These are phyloP conservation scores for Mormyrus hasselquistii DNA, from an alignment of 2,797 vertebrate species.

Conservation along the genomic window DNA sequence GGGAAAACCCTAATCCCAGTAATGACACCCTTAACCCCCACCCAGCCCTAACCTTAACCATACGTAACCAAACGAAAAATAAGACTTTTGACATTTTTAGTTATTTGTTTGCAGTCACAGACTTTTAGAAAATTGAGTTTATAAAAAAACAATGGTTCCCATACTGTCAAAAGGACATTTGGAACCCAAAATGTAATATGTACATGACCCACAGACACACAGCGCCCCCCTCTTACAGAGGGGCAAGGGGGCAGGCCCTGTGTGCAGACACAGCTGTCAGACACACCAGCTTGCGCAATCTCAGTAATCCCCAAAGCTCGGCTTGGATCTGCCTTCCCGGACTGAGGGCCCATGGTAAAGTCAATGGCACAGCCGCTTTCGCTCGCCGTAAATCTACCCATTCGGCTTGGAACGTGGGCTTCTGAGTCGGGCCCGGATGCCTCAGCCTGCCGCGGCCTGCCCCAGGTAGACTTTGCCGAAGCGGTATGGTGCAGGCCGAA, in stretches of 20 bases:
- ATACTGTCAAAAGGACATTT: neutral
- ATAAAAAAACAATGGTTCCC: neutral
- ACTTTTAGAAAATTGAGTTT: neutral
- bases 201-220: neutral
- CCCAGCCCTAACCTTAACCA: neutral
- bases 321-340: neutral
- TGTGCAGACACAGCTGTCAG: neutral
- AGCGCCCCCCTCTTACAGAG: neutral
- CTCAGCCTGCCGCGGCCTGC: neutral
- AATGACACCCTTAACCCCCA: neutral
- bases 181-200: neutral
- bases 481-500: neutral
- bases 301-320: constrained; percentile 6
- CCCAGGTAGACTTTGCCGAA: neutral
- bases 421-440: neutral
- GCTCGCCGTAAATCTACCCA: neutral
- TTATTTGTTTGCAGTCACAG: neutral
- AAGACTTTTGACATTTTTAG: neutral
- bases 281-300: constrained; percentile 21
- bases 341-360: neutral
- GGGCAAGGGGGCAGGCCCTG: neutral
- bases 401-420: constrained; percentile 16
- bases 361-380: neutral
- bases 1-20: neutral
- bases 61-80: neutral